A percentile compares a stretch with the other conserved stretches of the same genome.
Conservation (phyloP, 2,797 vertebrate genomes). For the Erethizon dorsatum region DNA sequence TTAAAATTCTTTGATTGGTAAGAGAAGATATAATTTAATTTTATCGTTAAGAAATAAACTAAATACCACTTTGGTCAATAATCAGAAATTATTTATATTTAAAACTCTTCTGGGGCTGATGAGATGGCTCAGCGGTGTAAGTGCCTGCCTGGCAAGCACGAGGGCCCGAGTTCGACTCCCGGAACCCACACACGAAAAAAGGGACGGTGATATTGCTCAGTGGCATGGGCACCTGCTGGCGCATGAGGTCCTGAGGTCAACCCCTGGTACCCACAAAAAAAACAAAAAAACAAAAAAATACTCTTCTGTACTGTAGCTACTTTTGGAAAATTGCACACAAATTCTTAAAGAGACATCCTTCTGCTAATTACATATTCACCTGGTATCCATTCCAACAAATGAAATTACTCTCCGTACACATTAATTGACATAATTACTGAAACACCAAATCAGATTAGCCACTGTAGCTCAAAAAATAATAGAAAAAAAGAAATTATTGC, state of each 20-base stretch:
- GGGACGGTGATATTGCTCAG: no score
- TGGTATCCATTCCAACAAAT: slow-evolving; percentile 84
- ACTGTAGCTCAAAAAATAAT: slow-evolving; percentile 74
- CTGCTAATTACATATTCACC: slow-evolving; percentile 81
- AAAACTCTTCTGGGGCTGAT: slow-evolving; percentile 36
- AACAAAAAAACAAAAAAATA: no score
- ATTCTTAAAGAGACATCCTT: slow-evolving; percentile 77
- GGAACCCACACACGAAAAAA: no score
- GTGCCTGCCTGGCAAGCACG: no score
- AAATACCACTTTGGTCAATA: slow-evolving; percentile 44
- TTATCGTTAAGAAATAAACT: background rate
- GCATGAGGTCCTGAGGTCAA: no score
- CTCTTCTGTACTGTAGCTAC: slow-evolving; percentile 69
- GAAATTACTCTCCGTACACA: slow-evolving; percentile 82
- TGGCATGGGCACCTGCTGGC: no score
- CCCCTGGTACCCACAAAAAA: no score
- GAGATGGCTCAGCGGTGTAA: no score
- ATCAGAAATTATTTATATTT: slow-evolving; percentile 65
- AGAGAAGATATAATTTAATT: background rate
- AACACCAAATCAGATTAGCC: slow-evolving; percentile 84
- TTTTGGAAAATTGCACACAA: slow-evolving; percentile 3
- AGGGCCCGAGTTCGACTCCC: no score
- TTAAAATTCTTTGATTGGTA: slow-evolving; percentile 9
- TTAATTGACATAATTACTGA: slow-evolving; percentile 86
- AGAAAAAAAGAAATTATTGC: slow-evolving; percentile 75